These are phyloP conservation scores for Lutjanus erythropterus DNA, from an alignment of 2,113 vertebrate genomes.

Conservation along the genomic window DNA sequence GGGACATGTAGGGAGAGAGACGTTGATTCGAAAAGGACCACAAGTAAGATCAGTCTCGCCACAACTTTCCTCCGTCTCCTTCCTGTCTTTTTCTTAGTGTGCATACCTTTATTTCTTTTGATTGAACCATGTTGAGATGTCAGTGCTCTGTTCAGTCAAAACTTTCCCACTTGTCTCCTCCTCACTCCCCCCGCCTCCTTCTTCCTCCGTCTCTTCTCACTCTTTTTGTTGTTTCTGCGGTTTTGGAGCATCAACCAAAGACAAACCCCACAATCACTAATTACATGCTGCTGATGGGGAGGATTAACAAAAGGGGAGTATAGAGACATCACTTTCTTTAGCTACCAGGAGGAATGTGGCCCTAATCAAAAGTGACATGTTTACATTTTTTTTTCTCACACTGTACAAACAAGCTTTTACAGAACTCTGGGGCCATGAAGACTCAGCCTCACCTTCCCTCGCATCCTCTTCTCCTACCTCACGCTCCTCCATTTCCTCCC, in stretches of 20 bases:
- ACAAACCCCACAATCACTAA: slow-evolving; percentile 59
- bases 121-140: slow-evolving; percentile 6
- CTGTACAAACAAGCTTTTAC: slow-evolving; percentile 77
- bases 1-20: slow-evolving; percentile 35
- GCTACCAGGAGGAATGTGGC: slow-evolving; percentile 41
- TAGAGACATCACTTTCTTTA: slow-evolving; percentile 67
- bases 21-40: slow-evolving; percentile 30
- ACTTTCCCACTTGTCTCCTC: not conserved
- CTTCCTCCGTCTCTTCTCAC: slow-evolving; percentile 21
- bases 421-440: slow-evolving; percentile 40
- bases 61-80: not conserved
- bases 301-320: slow-evolving; percentile 52
- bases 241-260: slow-evolving; percentile 54
- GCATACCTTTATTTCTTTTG: slow-evolving; percentile 19
- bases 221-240: slow-evolving; percentile 42
- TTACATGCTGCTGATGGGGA: slow-evolving; percentile 52
- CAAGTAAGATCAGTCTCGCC: slow-evolving; percentile 25
- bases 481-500: not conserved
- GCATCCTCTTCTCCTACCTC: slow-evolving; percentile 3
- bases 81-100: not conserved
- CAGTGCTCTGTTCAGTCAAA: slow-evolving; percentile 11
- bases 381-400: slow-evolving; percentile 76
- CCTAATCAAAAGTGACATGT: slow-evolving; percentile 77
- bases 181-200: not conserved
- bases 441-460: slow-evolving; percentile 50